Percentiles rank a stretch among this genome's conserved stretches.
Evolutionary conservation across 2,797 vertebrate species (phyloP).

Genomic region (Cyclopterus lumpus): DNA sequence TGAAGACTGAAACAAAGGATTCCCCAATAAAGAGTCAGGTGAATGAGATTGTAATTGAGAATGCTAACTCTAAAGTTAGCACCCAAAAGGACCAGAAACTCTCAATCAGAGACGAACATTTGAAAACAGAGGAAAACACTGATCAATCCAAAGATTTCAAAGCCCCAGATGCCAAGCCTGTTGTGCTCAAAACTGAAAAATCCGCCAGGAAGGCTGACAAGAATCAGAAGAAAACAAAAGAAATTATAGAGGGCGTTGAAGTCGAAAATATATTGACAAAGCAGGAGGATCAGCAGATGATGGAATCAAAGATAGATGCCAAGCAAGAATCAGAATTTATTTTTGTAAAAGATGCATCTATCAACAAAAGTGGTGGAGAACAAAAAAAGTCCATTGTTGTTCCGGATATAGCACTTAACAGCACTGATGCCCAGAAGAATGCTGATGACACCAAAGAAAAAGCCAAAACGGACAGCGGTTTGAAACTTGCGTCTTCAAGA

Average conservation of each 20-base stretch:
- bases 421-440: conserved; percentile 9
- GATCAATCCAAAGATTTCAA: neutral
- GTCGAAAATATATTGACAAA: conserved; percentile 5
- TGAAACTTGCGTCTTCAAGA: conserved; percentile 24
- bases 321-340: conserved; percentile 9
- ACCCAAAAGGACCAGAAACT: conserved; percentile 22
- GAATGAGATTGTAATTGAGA: neutral
- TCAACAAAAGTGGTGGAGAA: neutral
- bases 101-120: neutral
- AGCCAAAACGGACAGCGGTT: neutral
- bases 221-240: conserved; percentile 9
- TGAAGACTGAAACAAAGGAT: conserved; percentile 11
- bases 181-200: neutral
- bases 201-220: neutral
- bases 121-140: neutral
- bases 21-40: neutral
- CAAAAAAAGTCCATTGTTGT: neutral
- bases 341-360: neutral
- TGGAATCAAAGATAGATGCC: neutral
- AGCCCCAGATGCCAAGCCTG: neutral
- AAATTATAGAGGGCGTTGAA: conserved; percentile 1
- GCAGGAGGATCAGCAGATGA: conserved; percentile 12
- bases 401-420: conserved; percentile 14
- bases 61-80: neutral
- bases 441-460: conserved; percentile 22